A percentile compares a stretch with the other conserved stretches of the same genome.
Evolutionary conservation across 2,797 vertebrate genomes (phyloP).

Genomic region (Pachyuromys duprasi): DNA sequence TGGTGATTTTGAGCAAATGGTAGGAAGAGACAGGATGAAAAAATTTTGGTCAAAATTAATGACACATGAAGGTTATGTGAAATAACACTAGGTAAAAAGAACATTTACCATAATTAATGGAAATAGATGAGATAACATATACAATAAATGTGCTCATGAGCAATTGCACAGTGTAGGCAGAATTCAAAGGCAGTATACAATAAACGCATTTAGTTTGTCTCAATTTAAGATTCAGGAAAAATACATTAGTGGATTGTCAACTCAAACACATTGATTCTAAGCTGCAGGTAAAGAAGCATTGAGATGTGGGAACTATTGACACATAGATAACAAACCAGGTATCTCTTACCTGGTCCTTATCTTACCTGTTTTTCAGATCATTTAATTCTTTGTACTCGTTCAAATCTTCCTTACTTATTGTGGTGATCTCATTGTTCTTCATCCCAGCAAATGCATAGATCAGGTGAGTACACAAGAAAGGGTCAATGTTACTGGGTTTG

Average conservation of each 20-base stretch:
- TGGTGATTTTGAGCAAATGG: neutral
- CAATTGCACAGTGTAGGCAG: neutral
- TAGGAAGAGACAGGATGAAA: neutral
- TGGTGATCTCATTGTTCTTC: conserved; percentile 87
- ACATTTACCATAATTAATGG: too few relatives aligned
- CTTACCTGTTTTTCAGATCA: conserved; percentile 87
- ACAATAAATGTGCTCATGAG: neutral
- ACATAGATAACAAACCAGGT: neutral
- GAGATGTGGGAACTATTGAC: neutral
- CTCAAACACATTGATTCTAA: neutral
- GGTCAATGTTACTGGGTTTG: conserved; percentile 87
- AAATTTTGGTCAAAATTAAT: neutral
- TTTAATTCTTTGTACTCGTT: conserved; percentile 90
- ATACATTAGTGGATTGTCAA: neutral
- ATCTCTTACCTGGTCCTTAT: neutral
- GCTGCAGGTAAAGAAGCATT: neutral
- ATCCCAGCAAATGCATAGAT: conserved; percentile 91
- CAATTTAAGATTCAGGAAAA: neutral
- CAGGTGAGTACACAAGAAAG: conserved; percentile 88
- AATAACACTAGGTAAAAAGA: neutral
- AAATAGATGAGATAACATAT: neutral
- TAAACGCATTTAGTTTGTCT: neutral
- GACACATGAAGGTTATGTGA: neutral
- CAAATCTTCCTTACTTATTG: conserved; percentile 83
- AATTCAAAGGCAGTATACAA: neutral